Evolutionary conservation across 2,113 vertebrate species (phyloP).

Genomic region (Hippocampus guttulatus): DNA sequence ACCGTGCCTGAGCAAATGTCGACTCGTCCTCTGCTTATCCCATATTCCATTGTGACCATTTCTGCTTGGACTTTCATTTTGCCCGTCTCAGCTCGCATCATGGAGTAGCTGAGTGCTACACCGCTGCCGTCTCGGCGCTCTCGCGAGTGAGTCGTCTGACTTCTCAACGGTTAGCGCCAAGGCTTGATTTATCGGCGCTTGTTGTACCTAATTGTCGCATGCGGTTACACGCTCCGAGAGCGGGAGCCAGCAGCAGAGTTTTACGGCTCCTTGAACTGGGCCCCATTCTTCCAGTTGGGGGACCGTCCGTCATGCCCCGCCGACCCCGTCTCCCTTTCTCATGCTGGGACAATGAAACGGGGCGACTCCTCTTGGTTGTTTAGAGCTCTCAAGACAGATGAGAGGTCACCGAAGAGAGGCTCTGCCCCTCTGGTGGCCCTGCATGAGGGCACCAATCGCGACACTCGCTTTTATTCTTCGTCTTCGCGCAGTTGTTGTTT

Average conservation of each 20-base stretch:
- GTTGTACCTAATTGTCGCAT: slow-evolving; percentile 3
- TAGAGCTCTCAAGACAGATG: slow-evolving; percentile 48
- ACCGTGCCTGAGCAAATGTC: slow-evolving; percentile 26
- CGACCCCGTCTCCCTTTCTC: slow-evolving; percentile 48
- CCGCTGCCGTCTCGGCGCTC: slow-evolving; percentile 16
- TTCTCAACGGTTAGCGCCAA: slow-evolving; percentile 27
- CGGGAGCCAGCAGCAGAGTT: slow-evolving; percentile 23
- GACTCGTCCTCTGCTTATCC: slow-evolving; percentile 25
- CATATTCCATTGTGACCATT: slow-evolving; percentile 32
- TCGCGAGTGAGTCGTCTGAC: slow-evolving; percentile 43
- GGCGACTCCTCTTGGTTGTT: slow-evolving; percentile 56
- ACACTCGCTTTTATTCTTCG: slow-evolving; percentile 2
- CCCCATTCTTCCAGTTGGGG: slow-evolving; percentile 53
- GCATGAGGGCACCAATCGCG: slow-evolving; percentile 6
- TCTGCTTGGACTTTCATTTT: slow-evolving; percentile 40
- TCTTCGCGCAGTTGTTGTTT: not conserved
- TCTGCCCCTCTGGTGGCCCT: slow-evolving; percentile 13
- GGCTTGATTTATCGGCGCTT: not conserved
- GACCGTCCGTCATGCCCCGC: slow-evolving; percentile 58
- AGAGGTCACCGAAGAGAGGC: slow-evolving; percentile 41
- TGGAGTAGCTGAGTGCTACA: not conserved
- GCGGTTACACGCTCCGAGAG: not conserved
- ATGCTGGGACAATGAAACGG: slow-evolving; percentile 62
- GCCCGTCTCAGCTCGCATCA: slow-evolving; percentile 47
- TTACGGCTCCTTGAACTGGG: slow-evolving; percentile 52